phyloP scores from a whole-genome alignment of 2,113 vertebrate genomes.

The Burhinus oedicnemus region DNA sequence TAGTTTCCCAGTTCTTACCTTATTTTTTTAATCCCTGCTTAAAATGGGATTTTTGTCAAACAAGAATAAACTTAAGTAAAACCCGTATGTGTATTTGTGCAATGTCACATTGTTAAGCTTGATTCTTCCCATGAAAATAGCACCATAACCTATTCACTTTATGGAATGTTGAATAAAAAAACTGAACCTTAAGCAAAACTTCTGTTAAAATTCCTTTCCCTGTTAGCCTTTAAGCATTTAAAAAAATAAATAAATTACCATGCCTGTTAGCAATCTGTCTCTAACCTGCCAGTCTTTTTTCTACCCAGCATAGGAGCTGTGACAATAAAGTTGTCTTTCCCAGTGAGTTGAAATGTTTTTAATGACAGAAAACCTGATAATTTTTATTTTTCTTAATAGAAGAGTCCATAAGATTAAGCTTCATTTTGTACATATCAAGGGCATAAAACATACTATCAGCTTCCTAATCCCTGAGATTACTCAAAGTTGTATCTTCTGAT shows the following conservation, averaged over 20 bases:
- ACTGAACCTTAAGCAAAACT: not conserved
- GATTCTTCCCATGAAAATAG: not conserved
- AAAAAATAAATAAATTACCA: not conserved
- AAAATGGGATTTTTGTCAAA: not conserved
- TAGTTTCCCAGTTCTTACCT: not conserved
- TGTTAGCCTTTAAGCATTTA: not conserved
- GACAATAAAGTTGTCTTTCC: not conserved
- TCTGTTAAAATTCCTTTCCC: not conserved
- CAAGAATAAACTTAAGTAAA: not conserved
- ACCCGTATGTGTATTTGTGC: not conserved
- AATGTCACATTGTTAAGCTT: not conserved
- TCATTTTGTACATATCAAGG: not conserved
- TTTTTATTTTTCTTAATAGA: not conserved
- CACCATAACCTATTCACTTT: not conserved
- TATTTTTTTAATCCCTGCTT: not conserved
- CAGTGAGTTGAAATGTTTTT: not conserved
- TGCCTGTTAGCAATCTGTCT: not conserved
- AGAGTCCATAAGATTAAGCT: not conserved
- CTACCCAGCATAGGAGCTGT: not conserved
- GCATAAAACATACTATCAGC: not conserved
- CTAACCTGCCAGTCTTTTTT: not conserved
- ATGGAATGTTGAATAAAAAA: not conserved
- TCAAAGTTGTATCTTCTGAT: not conserved
- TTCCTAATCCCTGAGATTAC: not conserved
- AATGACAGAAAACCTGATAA: not conserved